Evolutionary conservation across 1,140 invertebrate genomes (phyloP).

Genomic region (Centruroides sculpturatus): DNA sequence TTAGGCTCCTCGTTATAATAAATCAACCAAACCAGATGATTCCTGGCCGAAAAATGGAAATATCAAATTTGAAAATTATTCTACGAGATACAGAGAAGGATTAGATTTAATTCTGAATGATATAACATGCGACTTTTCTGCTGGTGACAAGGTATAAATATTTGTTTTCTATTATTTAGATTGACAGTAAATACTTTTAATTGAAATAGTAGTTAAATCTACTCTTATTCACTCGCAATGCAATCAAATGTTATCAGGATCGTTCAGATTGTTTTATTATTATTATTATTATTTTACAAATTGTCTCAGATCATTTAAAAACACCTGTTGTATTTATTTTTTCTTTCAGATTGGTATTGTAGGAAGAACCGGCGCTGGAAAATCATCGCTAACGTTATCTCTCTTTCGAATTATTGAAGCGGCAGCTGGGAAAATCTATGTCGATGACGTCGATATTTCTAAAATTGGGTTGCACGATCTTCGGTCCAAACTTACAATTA

Average conservation of each 20-base stretch:
- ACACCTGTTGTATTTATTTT: neutral
- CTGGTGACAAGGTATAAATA: constrained; percentile 37
- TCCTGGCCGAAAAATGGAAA: constrained; percentile 61
- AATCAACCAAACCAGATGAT: constrained; percentile 6
- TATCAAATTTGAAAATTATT: constrained; percentile 58
- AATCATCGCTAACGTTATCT: constrained; percentile 35
- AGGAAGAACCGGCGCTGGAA: constrained; percentile 38
- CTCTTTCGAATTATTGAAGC: constrained; percentile 39
- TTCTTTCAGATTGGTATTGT: constrained; percentile 30
- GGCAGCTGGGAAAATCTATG: constrained; percentile 30
- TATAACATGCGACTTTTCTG: constrained; percentile 21
- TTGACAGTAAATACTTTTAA: too few relatives aligned
- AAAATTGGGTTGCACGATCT: constrained; percentile 41
- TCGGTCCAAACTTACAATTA: constrained; percentile 70
- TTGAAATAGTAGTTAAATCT: too few relatives aligned
- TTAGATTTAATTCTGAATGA: constrained; percentile 26
- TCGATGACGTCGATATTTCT: constrained; percentile 34
- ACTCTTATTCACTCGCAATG: too few relatives aligned
- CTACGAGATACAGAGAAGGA: constrained; percentile 37
- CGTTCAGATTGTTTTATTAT: too few relatives aligned
- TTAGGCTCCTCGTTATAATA: constrained; percentile 1
- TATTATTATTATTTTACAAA: neutral
- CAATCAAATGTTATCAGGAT: neutral
- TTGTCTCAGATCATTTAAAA: neutral
- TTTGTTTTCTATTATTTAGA: too few relatives aligned